Evolutionary conservation across 2,113 vertebrate species (phyloP), one percentile per base, ranked within the genome.

Genomic region (Arvicanthis niloticus): DNA sequence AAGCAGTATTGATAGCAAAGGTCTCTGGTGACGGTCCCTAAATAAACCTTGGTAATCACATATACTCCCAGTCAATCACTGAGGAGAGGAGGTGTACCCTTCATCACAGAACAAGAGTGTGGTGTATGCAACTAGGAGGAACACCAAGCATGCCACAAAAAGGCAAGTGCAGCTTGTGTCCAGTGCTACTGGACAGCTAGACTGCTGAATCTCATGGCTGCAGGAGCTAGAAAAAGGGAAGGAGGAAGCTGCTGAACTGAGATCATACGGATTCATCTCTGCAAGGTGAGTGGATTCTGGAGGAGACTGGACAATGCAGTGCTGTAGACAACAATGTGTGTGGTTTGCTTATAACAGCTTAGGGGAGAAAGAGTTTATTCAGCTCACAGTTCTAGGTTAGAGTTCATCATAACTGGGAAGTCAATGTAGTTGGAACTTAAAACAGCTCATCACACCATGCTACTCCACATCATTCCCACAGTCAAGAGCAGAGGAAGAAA

Each of bases 121-220:
- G 2, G 31, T 0, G 2, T 24, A 40, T 48, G 42, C 7, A 62
- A 7, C 1, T 1, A 6, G 8, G 9, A 45, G 19, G 56, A 15
- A 26, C 7, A n/a, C 7, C 1, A 12, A 53, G 58, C 22, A 60
- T 21, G 24, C 31, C 22, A 16, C 21, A 45, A 29, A 72, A 56
- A 5, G 48, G 26, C 77, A 40, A 5, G 3, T 9, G 1, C 45
- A 5, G 70, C 22, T 11, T 0, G 12, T 15, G 34, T 24, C 34
- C 34, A 42, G 42, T 17, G 31, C 60, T 65, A 34, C 17, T 13
- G 26, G 19, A n/a, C 6, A 2, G 21, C 21, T 72, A 45, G 4
- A 56, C 29, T 26, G 4, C 5, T 70, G 34, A 40, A 7, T 51
- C 29, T 68, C 11, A 1, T 24, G 77, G 42, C 24, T 10, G 19